phyloP scores from a whole-genome alignment of 2,888 invertebrate species.

The Silvanus unidentatus region DNA sequence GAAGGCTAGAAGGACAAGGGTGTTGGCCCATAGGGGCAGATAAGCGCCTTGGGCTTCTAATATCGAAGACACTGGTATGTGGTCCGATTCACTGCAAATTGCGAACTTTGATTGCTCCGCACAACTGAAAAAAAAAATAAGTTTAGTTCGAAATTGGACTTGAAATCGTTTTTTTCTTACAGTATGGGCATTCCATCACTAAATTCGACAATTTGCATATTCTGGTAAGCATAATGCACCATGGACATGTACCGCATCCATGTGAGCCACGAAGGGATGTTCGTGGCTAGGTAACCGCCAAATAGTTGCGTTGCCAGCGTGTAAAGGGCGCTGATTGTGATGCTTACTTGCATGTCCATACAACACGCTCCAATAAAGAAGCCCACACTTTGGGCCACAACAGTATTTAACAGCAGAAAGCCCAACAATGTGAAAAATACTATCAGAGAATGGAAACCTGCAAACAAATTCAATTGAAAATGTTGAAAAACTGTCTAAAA shows the following conservation, averaged over 20 bases:
- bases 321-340: slow-evolving; percentile 70
- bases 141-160: not conserved
- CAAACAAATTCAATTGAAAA: slow-evolving; percentile 14
- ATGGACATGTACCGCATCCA: slow-evolving; percentile 72
- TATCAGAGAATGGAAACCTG: slow-evolving; percentile 53
- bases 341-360: slow-evolving; percentile 70
- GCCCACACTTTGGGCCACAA: slow-evolving; percentile 73
- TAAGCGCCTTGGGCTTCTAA: slow-evolving; percentile 60
- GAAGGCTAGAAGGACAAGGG: slow-evolving; percentile 63
- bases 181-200: slow-evolving; percentile 60
- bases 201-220: slow-evolving; percentile 75
- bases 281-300: slow-evolving; percentile 68
- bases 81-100: slow-evolving; percentile 54
- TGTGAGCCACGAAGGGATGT: slow-evolving; percentile 65
- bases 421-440: slow-evolving; percentile 65
- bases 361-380: slow-evolving; percentile 74
- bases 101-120: slow-evolving; percentile 61
- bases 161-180: slow-evolving; percentile 47
- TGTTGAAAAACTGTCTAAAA: slow-evolving; percentile 4
- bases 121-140: slow-evolving; percentile 51
- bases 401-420: slow-evolving; percentile 63
- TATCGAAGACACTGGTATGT: slow-evolving; percentile 62
- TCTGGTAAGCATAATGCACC: slow-evolving; percentile 75
- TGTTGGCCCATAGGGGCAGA: slow-evolving; percentile 68
- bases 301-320: slow-evolving; percentile 71